These are phyloP conservation scores for Camponotus fellah DNA, from an alignment of 2,888 invertebrate genomes.

Conservation along the genomic window DNA sequence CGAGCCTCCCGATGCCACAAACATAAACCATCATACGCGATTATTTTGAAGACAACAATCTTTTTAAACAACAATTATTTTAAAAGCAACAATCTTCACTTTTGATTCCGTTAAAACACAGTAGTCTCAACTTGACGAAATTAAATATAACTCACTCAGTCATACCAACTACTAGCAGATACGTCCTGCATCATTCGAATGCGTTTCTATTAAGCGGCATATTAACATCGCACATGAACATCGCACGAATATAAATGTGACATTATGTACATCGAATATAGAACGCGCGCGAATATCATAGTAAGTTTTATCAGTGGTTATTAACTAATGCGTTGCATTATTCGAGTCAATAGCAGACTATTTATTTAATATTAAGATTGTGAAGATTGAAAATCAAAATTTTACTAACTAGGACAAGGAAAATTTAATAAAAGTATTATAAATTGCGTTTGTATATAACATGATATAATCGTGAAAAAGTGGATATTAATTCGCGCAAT, in stretches of 20 bases:
- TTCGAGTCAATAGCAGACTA: background rate
- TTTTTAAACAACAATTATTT: too few species aligned
- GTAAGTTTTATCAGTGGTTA: background rate
- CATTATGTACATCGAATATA: background rate
- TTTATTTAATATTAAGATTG: too few species aligned
- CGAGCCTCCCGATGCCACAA: background rate
- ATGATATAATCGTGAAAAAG: too few species aligned
- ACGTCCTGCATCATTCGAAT: background rate
- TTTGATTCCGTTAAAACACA: background rate
- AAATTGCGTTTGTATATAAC: too few species aligned
- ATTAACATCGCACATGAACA: background rate
- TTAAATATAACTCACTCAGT: background rate
- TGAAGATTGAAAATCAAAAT: too few species aligned
- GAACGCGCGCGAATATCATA: background rate
- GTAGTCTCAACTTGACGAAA: background rate
- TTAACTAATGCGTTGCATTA: background rate
- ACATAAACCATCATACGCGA: background rate
- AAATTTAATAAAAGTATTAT: too few species aligned
- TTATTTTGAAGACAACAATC: background rate
- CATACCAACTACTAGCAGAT: background rate
- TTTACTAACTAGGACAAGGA: too few species aligned
- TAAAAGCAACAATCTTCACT: background rate
- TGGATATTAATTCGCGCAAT: too few species aligned
- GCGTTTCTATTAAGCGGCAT: background rate
- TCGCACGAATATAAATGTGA: background rate